Percentiles rank a stretch among this genome's conserved stretches.
Evolutionary conservation across 2,113 vertebrate genomes (phyloP).

Genomic region (Xenopus borealis): DNA sequence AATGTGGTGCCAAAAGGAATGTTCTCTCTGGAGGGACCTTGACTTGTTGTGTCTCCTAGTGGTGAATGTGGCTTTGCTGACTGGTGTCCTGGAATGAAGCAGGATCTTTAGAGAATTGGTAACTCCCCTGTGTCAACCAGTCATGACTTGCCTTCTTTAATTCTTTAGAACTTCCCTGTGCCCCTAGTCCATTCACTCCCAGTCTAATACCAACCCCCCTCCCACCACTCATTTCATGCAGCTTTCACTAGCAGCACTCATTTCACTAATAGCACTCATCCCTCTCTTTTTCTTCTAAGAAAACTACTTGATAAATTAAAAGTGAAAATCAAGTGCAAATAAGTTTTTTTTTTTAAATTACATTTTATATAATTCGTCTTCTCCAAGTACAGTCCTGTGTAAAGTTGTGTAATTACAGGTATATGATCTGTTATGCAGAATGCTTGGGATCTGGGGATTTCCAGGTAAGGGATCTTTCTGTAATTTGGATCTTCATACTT

Average conservation of each 20-base stretch:
- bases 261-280: background rate
- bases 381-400: too few species aligned
- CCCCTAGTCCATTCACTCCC: slow-evolving; percentile 1
- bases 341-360: too few species aligned
- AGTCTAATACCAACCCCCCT: slow-evolving; percentile 7
- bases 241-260: background rate
- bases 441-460: too few species aligned
- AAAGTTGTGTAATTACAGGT: too few species aligned
- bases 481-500: too few species aligned
- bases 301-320: background rate
- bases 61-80: slow-evolving; percentile 4
- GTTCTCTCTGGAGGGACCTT: background rate
- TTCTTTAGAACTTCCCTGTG: slow-evolving; percentile 31
- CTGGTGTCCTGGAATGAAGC: slow-evolving; percentile 29
- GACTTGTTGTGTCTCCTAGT: background rate
- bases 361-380: too few species aligned
- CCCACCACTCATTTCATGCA: slow-evolving; percentile 17
- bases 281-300: background rate
- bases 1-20: background rate
- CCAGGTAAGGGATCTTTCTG: too few species aligned
- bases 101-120: slow-evolving; percentile 21
- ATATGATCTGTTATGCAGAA: too few species aligned
- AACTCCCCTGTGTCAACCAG: slow-evolving; percentile 25
- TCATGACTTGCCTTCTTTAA: slow-evolving; percentile 25
- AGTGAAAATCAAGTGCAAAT: background rate